Base-by-base conservation (phyloP, 2,797 vertebrate species). In the Tolypeutes matacus region DNA sequence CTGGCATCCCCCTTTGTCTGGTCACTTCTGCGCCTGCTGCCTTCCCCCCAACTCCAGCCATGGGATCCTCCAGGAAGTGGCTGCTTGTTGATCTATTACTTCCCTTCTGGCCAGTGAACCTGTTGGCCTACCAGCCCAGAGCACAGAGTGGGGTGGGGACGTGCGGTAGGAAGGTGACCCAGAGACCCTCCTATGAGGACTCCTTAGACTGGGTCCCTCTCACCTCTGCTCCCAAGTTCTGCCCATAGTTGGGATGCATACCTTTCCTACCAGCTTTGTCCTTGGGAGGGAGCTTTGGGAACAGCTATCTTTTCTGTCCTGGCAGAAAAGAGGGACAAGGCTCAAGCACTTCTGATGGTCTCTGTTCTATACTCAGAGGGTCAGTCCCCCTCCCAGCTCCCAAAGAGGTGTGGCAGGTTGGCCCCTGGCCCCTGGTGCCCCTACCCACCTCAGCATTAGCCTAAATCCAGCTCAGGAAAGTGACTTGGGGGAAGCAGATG, bases 1-100 rank as follows among this genome's bases (percentile, higher is more conserved):
- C 93, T 39, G 80, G 92, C 51, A 11, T 39, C 76, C 51, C 31
- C 51, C 90, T 93, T 87, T 88, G 78, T 86, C 58, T 31, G 53
- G 53, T 69, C 56, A 17, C 29, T 81, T 39, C 56, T 10, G 53
- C 75, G 80, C 49, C 65, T 84, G 83, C 64, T 86, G 31, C 67
- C 56, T 51, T 36, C 23, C 84, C 36, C 60, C 91, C 42, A 27
- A 25, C 31, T 39, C 27, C 12, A 76, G n/a, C 70, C 70, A 46
- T 56, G 36, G 62, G 58, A 11, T 5, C 53, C 46, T 70, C 58
- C 46, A 36, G 75, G 25, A 56, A 76, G 15, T 60, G 69, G 29
- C 73, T 56, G 5, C 13, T 13, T 62, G 65, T 58, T 64, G 83
- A 34, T 75, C 5, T 20, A 5, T 56, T 70, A 5, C 29, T 72